Evolutionary conservation across 2,888 invertebrate species (phyloP).

Genomic region (Listrodromus nycthemerus): DNA sequence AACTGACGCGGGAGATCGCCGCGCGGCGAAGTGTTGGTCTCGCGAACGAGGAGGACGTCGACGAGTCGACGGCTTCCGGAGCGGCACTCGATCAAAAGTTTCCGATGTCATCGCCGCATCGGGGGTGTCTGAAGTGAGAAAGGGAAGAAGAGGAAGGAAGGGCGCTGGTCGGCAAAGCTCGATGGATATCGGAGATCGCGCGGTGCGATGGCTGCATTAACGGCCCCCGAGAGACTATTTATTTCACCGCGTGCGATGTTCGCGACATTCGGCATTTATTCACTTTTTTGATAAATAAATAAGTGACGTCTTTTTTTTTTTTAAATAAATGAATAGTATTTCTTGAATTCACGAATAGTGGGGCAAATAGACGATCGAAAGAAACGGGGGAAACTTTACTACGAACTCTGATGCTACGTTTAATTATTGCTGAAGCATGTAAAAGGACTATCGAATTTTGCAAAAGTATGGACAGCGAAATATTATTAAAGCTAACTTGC

Average conservation of each 20-base stretch:
- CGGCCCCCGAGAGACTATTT: constrained; percentile 1
- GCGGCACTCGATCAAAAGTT: constrained; percentile 67
- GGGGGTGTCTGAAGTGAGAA: not conserved
- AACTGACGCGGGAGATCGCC: constrained; percentile 48
- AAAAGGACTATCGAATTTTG: too few relatives aligned
- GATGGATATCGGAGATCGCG: constrained; percentile 2
- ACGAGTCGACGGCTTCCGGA: constrained; percentile 42
- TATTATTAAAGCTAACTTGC: too few relatives aligned
- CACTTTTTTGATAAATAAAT: too few relatives aligned
- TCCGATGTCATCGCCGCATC: constrained; percentile 49
- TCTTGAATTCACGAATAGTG: too few relatives aligned
- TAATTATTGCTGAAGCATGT: too few relatives aligned
- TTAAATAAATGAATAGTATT: too few relatives aligned
- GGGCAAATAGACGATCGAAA: too few relatives aligned
- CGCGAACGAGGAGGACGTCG: constrained; percentile 39
- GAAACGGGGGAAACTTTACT: too few relatives aligned
- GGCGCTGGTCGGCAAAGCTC: constrained; percentile 10
- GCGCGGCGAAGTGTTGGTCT: constrained; percentile 31
- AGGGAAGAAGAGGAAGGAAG: constrained; percentile 10
- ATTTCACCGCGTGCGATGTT: not conserved
- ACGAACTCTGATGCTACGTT: too few relatives aligned
- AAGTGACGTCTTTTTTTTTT: too few relatives aligned
- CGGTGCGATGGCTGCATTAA: constrained; percentile 18
- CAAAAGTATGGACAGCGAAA: too few relatives aligned
- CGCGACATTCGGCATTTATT: too few relatives aligned